phyloP scores from a whole-genome alignment of 2,797 vertebrate species.

The Aviceda cuculoides region DNA sequence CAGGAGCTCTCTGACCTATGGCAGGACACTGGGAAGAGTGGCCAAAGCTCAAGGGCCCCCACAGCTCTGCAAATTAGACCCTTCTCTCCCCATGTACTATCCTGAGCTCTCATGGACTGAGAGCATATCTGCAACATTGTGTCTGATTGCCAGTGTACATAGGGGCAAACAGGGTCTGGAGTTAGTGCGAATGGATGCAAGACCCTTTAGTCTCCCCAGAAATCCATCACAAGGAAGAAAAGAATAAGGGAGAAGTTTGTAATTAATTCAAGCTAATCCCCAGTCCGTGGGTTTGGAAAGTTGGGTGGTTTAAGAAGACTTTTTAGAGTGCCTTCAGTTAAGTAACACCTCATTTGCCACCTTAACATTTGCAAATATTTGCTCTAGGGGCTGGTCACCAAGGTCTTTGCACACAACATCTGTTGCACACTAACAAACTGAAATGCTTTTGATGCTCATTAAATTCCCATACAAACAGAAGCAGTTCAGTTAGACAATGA shows the following conservation, averaged over 20 bases:
- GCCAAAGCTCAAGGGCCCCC: neutral
- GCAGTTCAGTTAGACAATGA: neutral
- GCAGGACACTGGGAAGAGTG: neutral
- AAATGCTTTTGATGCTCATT: neutral
- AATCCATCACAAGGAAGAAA: neutral
- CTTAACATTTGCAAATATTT: neutral
- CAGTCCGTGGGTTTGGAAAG: neutral
- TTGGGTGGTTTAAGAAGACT: neutral
- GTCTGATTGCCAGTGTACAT: neutral
- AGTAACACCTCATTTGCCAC: neutral
- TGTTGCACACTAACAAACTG: neutral
- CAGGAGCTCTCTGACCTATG: neutral
- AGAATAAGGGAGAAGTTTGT: neutral
- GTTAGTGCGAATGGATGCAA: neutral
- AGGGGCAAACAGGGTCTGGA: neutral
- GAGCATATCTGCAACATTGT: neutral
- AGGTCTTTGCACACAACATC: neutral
- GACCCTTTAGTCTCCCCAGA: neutral
- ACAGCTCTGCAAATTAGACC: neutral
- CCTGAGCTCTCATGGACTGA: neutral
- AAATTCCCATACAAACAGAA: neutral
- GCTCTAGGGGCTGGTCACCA: neutral
- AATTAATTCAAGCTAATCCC: neutral
- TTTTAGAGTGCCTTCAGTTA: neutral
- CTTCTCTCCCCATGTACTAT: accelerated